These are phyloP conservation scores for Verasper variegatus DNA, from an alignment of 2,113 vertebrate genomes.

Conservation along the genomic window DNA sequence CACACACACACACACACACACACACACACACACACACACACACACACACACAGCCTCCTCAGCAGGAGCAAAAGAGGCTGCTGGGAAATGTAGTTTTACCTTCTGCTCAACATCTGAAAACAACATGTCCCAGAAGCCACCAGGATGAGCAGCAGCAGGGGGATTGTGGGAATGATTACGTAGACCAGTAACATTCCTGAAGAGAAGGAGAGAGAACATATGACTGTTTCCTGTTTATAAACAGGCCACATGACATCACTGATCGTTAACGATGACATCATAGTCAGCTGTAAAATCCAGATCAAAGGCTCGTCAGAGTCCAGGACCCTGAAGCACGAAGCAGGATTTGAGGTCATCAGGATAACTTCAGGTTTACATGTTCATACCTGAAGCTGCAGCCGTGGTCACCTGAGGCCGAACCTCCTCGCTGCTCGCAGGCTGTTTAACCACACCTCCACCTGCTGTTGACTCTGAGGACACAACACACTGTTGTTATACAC, in stretches of 20 bases:
- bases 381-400: slow-evolving; percentile 76
- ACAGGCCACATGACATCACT: background rate
- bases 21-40: background rate
- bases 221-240: background rate
- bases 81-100: slow-evolving; percentile 77
- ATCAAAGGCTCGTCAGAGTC: no score
- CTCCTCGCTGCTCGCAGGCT: slow-evolving; percentile 40
- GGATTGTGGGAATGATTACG: slow-evolving; percentile 95
- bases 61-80: background rate
- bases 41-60: slow-evolving; percentile 1
- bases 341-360: no score
- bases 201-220: background rate
- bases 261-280: background rate
- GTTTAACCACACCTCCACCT: slow-evolving; percentile 57
- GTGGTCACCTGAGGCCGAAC: slow-evolving; percentile 63
- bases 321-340: background rate
- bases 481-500: background rate
- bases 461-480: slow-evolving; percentile 80
- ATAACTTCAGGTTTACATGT: no score
- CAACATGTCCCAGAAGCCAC: slow-evolving; percentile 96
- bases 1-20: slow-evolving; percentile 15
- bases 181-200: slow-evolving; percentile 94
- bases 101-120: slow-evolving; percentile 93
- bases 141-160: slow-evolving; percentile 93
- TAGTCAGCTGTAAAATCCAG: background rate